Conservation (phyloP, 2,113 vertebrate genomes). For the Monarcha castaneiventris region DNA sequence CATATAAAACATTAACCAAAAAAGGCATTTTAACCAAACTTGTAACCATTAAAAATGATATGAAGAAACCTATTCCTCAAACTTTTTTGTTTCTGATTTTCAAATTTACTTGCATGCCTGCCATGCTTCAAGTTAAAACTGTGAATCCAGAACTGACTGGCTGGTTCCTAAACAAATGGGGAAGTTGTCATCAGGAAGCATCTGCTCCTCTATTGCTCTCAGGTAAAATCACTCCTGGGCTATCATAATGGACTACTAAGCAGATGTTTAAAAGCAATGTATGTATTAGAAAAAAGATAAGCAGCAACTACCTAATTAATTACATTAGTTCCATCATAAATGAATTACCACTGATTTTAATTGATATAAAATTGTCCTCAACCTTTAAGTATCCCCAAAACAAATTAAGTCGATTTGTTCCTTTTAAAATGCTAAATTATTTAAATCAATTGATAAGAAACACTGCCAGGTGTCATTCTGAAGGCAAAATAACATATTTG, state of each 20-base stretch:
- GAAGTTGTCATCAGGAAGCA: slow-evolving; percentile 71
- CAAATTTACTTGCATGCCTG: slow-evolving; percentile 20
- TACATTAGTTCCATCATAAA: slow-evolving; percentile 53
- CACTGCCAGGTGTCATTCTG: background rate
- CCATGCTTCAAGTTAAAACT: slow-evolving; percentile 35
- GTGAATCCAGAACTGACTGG: slow-evolving; percentile 50
- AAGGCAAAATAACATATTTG: background rate
- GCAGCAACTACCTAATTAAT: slow-evolving; percentile 56
- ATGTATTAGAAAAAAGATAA: slow-evolving; percentile 56
- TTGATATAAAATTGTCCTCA: slow-evolving; percentile 41
- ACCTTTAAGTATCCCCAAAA: slow-evolving; percentile 46
- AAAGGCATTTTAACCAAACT: background rate
- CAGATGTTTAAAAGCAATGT: slow-evolving; percentile 63
- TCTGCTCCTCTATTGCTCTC: slow-evolving; percentile 64
- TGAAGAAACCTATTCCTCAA: background rate
- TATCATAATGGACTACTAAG: slow-evolving; percentile 30
- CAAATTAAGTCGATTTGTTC: slow-evolving; percentile 24
- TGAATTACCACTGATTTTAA: slow-evolving; percentile 51
- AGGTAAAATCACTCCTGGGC: slow-evolving; percentile 56
- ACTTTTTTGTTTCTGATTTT: slow-evolving; percentile 17
- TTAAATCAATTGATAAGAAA: slow-evolving; percentile 11
- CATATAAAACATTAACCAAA: background rate
- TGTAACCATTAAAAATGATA: slow-evolving; percentile 1
- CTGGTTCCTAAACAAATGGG: slow-evolving; percentile 68
- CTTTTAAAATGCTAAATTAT: slow-evolving; percentile 40